These are phyloP conservation scores for Imbricaverruca yamaguchii DNA, from an alignment of 2,888 invertebrate genomes.

Conservation along the genomic window DNA sequence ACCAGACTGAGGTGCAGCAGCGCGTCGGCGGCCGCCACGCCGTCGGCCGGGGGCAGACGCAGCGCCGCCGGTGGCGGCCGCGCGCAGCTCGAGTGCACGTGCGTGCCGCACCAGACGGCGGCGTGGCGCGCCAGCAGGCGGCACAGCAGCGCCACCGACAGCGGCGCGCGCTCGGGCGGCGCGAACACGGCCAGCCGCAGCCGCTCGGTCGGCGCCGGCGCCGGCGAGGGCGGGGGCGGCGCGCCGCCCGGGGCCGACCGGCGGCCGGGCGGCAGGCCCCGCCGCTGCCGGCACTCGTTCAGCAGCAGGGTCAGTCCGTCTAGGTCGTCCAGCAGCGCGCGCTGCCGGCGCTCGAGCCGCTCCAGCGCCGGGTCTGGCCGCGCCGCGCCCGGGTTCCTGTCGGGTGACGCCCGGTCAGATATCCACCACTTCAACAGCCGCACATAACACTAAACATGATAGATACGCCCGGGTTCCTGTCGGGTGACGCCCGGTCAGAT, in stretches of 20 bases:
- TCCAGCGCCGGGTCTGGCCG: background rate
- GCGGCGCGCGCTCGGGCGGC: background rate
- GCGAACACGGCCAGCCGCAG: background rate
- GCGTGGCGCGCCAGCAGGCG: conserved; percentile 7
- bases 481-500: too few relatives aligned
- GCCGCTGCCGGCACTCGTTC: background rate
- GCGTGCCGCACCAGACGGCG: background rate
- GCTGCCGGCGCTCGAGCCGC: conserved; percentile 5
- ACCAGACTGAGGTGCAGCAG: background rate
- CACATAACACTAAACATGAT: too few relatives aligned
- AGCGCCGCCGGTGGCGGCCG: background rate
- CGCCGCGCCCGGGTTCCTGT: background rate
- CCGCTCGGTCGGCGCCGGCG: background rate
- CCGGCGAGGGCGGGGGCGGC: background rate
- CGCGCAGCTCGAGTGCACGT: conserved; percentile 5
- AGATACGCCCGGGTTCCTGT: too few relatives aligned
- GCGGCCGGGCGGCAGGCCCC: background rate
- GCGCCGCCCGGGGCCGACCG: background rate
- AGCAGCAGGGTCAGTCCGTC: background rate
- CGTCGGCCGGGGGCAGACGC: background rate
- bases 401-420: too few relatives aligned
- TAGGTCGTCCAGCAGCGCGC: background rate
- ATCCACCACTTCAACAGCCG: too few relatives aligned
- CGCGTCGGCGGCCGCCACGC: background rate
- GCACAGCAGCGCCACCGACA: background rate